Conservation (phyloP, 2,113 vertebrate genomes). For the Sinocyclocheilus anophthalmus region DNA sequence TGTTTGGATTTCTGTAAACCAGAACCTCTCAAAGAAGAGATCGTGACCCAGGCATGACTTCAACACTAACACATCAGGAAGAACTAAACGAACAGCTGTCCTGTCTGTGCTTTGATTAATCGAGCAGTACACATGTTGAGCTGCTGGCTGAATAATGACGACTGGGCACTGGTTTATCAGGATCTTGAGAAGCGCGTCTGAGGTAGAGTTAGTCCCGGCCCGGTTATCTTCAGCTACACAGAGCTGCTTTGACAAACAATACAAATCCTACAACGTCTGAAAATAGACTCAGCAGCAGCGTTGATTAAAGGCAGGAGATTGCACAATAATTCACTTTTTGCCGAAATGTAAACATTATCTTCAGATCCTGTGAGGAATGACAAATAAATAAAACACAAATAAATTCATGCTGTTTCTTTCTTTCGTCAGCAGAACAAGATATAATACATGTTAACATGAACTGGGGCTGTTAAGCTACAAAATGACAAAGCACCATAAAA, state of each 20-base stretch:
- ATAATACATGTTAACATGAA: not conserved
- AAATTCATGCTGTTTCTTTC: not conserved
- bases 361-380: not conserved
- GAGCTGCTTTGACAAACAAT: not conserved
- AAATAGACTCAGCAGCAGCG: not conserved
- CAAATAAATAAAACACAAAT: not conserved
- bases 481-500: not conserved
- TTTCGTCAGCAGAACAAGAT: not conserved
- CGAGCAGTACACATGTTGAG: not conserved
- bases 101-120: not conserved
- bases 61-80: not conserved
- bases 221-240: not conserved
- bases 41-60: not conserved
- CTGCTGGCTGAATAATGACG: not conserved
- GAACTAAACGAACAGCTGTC: not conserved
- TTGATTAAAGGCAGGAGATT: not conserved
- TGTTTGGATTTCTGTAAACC: not conserved
- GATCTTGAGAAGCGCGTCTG: not conserved
- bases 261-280: not conserved
- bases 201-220: constrained; percentile 12
- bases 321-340: not conserved
- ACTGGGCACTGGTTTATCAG: not conserved
- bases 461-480: too few species aligned
- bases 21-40: not conserved
- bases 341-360: constrained; percentile 13